A percentile compares a stretch with the other conserved stretches of the same genome.
Conservation (phyloP, 2,113 vertebrate genomes). For the Sprattus sprattus region DNA sequence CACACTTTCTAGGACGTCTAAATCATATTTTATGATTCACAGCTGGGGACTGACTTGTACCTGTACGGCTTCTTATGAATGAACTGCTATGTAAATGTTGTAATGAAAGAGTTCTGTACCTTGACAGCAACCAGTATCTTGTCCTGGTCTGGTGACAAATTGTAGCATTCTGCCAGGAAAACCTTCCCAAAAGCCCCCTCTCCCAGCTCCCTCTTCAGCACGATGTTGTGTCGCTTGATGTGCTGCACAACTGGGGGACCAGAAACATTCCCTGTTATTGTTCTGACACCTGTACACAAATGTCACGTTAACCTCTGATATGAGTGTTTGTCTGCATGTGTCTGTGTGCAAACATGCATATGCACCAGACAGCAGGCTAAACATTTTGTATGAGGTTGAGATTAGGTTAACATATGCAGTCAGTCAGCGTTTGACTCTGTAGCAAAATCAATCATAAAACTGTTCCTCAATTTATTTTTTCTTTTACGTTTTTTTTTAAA, state of each 20-base stretch:
- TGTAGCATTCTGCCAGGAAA: constrained; percentile 97
- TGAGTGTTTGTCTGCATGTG: neutral
- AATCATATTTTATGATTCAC: too few relatives aligned
- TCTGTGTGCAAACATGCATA: neutral
- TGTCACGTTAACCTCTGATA: neutral
- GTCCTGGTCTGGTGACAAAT: constrained; percentile 89
- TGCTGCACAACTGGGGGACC: constrained; percentile 90
- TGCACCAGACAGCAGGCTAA: neutral
- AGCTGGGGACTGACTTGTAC: too few relatives aligned
- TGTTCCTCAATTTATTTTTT: constrained; percentile 31
- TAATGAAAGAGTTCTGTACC: constrained; percentile 67
- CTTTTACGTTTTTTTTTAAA: neutral
- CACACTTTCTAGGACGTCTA: neutral
- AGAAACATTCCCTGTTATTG: constrained; percentile 39
- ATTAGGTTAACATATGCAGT: neutral
- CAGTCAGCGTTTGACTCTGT: neutral
- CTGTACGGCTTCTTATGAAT: neutral
- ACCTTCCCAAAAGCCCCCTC: constrained; percentile 99
- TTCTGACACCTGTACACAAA: neutral
- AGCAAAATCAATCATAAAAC: constrained; percentile 27
- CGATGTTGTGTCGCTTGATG: constrained; percentile 97
- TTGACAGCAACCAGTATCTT: constrained; percentile 98
- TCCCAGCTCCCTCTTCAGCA: constrained; percentile 94
- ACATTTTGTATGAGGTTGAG: neutral
- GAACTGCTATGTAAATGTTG: neutral